Conservation (phyloP, 2,797 vertebrate genomes). For the Channallabes apus region DNA sequence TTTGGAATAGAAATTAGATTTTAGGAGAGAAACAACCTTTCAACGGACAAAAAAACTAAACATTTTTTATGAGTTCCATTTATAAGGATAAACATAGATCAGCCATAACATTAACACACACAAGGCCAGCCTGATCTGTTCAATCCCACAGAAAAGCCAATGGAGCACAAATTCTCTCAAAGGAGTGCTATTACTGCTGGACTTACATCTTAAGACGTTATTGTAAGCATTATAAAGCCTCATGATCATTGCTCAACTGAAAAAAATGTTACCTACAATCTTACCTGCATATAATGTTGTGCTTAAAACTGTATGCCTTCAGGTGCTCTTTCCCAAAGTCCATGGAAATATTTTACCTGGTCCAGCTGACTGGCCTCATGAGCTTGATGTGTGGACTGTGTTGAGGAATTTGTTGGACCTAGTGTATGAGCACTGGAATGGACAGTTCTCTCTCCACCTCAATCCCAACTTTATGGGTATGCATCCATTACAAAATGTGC, state of each 20-base stretch:
- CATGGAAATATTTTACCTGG: constrained; percentile 34
- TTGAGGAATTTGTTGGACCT: constrained; percentile 70
- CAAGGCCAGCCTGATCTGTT: too few species aligned
- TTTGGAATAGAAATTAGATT: not conserved
- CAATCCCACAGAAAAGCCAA: too few species aligned
- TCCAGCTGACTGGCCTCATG: constrained; percentile 43
- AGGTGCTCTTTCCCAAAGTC: constrained; percentile 40
- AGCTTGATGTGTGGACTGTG: constrained; percentile 61
- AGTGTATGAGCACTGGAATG: constrained; percentile 73
- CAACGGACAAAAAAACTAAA: not conserved
- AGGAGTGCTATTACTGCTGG: not conserved
- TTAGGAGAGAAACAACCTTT: not conserved
- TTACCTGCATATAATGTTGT: not conserved
- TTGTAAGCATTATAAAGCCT: not conserved
- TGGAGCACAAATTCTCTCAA: too few species aligned
- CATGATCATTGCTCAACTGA: not conserved
- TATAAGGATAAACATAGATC: not conserved
- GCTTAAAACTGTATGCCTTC: not conserved
- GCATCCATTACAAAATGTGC: not conserved
- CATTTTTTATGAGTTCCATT: not conserved
- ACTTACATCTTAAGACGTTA: not conserved
- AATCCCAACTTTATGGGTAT: constrained; percentile 73
- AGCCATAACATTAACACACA: too few species aligned
- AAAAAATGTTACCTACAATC: not conserved
- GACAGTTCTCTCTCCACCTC: constrained; percentile 69